Evolutionary conservation across 2,888 invertebrate species (phyloP).

Genomic region (Cryptosula pallasiana): DNA sequence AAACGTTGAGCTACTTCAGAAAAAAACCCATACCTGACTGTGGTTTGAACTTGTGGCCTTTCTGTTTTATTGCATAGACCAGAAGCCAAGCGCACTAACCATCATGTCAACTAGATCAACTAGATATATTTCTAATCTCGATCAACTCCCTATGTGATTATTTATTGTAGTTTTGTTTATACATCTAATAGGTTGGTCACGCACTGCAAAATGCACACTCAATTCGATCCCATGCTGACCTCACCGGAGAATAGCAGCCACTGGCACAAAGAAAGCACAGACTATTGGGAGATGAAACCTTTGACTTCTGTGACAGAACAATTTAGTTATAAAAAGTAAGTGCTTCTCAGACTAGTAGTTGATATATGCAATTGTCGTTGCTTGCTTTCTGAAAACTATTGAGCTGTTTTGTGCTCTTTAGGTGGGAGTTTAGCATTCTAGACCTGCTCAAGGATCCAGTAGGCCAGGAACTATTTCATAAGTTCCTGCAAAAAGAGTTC

Average conservation of each 20-base stretch:
- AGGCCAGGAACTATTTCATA: conserved; percentile 90
- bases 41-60: no score
- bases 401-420: conserved; percentile 61
- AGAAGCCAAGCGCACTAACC: no score
- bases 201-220: conserved; percentile 82
- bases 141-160: no score
- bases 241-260: conserved; percentile 91
- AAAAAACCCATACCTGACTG: no score
- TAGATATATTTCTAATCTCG: no score
- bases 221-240: conserved; percentile 92
- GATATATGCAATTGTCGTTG: no score
- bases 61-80: no score
- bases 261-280: conserved; percentile 90
- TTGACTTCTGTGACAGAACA: conserved; percentile 24
- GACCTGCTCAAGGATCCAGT: conserved; percentile 91
- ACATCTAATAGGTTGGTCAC: not conserved
- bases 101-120: no score
- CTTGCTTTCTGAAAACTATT: no score
- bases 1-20: no score
- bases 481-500: conserved; percentile 95
- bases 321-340: conserved; percentile 21
- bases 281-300: conserved; percentile 90
- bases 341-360: no score
- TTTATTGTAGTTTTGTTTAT: no score
- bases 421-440: conserved; percentile 91